A percentile compares a stretch with the other conserved stretches of the same genome.
Evolutionary conservation across 1,140 invertebrate species (phyloP).

Genomic region (Plutomurus gul): DNA sequence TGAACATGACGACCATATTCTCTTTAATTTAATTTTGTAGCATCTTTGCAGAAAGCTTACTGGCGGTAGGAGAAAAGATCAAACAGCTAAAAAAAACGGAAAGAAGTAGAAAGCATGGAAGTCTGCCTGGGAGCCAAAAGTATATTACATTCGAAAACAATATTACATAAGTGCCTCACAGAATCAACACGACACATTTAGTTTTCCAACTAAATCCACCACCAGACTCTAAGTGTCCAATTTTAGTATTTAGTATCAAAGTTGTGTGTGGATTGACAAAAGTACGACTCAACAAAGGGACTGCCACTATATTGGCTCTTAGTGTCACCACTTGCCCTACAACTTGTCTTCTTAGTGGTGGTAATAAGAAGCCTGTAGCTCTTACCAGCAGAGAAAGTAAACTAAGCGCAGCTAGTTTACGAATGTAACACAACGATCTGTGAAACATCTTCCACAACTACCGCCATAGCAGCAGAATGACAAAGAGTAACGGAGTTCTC

Average conservation of each 20-base stretch:
- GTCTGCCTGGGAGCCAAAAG: constrained; percentile 8
- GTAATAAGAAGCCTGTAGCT: background rate
- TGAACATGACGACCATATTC: background rate
- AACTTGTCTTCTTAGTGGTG: background rate
- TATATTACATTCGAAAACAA: constrained; percentile 20
- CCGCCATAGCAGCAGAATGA: too few species aligned
- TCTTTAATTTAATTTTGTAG: constrained; percentile 9
- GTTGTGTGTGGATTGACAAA: constrained; percentile 4
- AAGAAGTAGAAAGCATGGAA: background rate
- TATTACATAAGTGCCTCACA: constrained; percentile 14
- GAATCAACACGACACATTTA: constrained; percentile 9
- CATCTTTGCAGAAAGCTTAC: background rate
- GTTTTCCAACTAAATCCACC: background rate
- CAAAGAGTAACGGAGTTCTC: too few species aligned
- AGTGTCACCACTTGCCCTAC: constrained; percentile 22
- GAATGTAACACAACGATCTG: too few species aligned
- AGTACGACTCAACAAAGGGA: constrained; percentile 10
- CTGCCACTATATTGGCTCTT: constrained; percentile 23
- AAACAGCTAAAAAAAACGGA: background rate
- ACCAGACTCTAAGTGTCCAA: constrained; percentile 14
- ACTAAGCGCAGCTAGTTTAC: too few species aligned
- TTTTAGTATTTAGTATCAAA: constrained; percentile 29
- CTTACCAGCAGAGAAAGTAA: background rate
- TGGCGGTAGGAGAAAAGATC: too few species aligned
- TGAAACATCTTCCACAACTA: too few species aligned